These are phyloP conservation scores for Drosophila ercepeae DNA, from an alignment of 1,140 invertebrate species.

Conservation along the genomic window DNA sequence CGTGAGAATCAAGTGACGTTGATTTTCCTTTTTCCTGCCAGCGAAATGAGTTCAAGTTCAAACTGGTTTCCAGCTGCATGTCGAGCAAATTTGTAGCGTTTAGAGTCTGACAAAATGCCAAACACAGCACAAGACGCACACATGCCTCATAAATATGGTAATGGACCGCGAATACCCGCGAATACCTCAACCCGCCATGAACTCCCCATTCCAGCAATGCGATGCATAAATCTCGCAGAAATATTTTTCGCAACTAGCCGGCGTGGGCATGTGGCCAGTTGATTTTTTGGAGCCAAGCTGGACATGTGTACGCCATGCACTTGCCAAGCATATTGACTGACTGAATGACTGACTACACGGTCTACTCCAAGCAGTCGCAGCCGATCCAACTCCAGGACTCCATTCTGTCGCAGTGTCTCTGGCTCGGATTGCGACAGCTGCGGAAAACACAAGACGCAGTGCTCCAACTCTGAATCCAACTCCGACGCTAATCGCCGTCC, in stretches of 20 bases:
- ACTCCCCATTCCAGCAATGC: conserved; percentile 13
- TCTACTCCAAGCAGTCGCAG: too few relatives aligned
- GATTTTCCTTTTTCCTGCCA: conserved; percentile 71
- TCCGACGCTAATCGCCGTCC: conserved; percentile 60
- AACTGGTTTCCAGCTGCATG: conserved; percentile 44
- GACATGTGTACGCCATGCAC: conserved; percentile 77
- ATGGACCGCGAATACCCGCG: conserved; percentile 41
- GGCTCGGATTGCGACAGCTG: conserved; percentile 57
- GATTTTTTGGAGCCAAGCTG: conserved; percentile 36
- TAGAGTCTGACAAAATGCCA: conserved; percentile 70
- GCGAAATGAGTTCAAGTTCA: conserved; percentile 72
- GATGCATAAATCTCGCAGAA: conserved; percentile 68
- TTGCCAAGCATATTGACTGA: conserved; percentile 66
- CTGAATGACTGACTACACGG: conserved; percentile 50
- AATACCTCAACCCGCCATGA: neutral
- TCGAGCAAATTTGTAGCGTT: conserved; percentile 71
- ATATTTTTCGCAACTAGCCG: conserved; percentile 68
- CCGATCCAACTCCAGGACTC: conserved; percentile 16
- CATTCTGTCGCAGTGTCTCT: neutral
- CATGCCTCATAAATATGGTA: conserved; percentile 75
- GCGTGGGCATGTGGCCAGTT: conserved; percentile 61
- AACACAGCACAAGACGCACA: conserved; percentile 46
- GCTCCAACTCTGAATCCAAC: conserved; percentile 26
- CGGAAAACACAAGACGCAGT: conserved; percentile 27
- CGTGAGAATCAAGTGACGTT: conserved; percentile 57